phyloP scores from a whole-genome alignment of 2,797 vertebrate species.

The Triplophysa yarkandensis region DNA sequence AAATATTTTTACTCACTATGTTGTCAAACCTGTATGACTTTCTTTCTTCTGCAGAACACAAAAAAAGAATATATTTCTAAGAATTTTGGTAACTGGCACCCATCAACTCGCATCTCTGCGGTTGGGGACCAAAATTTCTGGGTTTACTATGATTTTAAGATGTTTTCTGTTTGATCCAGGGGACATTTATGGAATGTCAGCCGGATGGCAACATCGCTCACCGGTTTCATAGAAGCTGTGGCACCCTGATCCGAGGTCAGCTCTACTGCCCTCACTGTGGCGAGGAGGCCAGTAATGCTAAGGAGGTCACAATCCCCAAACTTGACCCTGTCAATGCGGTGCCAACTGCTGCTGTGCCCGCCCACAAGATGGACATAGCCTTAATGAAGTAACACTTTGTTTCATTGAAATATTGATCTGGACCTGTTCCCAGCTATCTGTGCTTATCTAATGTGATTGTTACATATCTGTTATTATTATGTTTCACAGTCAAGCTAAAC shows the following conservation, averaged over 20 bases:
- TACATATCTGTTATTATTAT: constrained; percentile 9
- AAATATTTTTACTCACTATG: too few relatives aligned
- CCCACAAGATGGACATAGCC: constrained; percentile 79
- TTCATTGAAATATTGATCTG: background rate
- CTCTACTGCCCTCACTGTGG: constrained; percentile 96
- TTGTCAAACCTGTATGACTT: too few relatives aligned
- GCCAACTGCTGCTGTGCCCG: constrained; percentile 72
- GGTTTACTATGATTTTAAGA: too few relatives aligned
- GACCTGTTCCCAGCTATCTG: background rate
- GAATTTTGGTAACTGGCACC: too few relatives aligned
- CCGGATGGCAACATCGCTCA: constrained; percentile 93
- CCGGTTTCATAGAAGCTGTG: constrained; percentile 90
- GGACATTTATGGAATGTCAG: constrained; percentile 94
- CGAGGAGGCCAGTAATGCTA: constrained; percentile 87
- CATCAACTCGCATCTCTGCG: too few relatives aligned
- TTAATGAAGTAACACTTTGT: constrained; percentile 60
- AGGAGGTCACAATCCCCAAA: constrained; percentile 84
- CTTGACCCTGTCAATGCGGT: constrained; percentile 70
- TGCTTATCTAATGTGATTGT: background rate
- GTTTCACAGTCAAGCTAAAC: constrained; percentile 34
- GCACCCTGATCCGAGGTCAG: constrained; percentile 83
- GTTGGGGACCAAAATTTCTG: too few relatives aligned
- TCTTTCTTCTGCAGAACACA: too few relatives aligned
- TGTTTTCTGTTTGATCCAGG: constrained; percentile 70
- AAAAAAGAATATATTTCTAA: too few relatives aligned